Base-by-base conservation (phyloP, 2,113 vertebrate genomes). In the Lampris megalopsis region DNA sequence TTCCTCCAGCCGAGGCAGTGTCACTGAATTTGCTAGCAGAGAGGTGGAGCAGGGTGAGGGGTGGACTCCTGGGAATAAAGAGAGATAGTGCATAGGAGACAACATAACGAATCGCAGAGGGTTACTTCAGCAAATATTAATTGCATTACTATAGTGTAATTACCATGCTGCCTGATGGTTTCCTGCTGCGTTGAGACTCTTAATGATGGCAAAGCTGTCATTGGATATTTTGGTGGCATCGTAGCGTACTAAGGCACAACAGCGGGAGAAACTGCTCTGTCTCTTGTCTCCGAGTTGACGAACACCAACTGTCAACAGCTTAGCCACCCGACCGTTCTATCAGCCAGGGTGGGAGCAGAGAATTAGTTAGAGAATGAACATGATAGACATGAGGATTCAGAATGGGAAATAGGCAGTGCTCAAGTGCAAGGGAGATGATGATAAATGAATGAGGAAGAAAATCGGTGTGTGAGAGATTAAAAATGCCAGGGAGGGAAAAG, bases 251-350 rank as follows among this genome's bases (percentile, higher is more conserved):
- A 99, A 90, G 40, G 96, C 93, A 0, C 97, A 99, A 63, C 95
- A 95, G 62, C 98, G 97, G 0, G 97, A 97, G 61, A 96, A 92
- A 5, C 94, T 93, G 71, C 86, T 93, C 2, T 74, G 75, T 77
- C 86, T 91, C 54, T 86, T 93, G 62, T 95, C 94, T 4, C 96
- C 97, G 10, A 94, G 92, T 82, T 96, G 91, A 10, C 94, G 96
- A 10, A 99, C 92, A 3, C 94, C 95, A 24, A 98, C 95, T 1
- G 82, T 94, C 90, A 99, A 68, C 91, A 91, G 93, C 71, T 94
- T 97, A 57, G 96, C 97, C 64, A 97, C 94, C 0, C 98, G 92
- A 40, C 95, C 93, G 1, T 99, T 99, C 98, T 99, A 89, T 3
- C 37, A n/a, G 13, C 35, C 0, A 10, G 8, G 0, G 2, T 76